Percentiles rank a stretch among this genome's conserved stretches.
These are phyloP conservation scores for Drosophila lacertosa DNA, from an alignment of 1,140 invertebrate species.

Conservation along the genomic window DNA sequence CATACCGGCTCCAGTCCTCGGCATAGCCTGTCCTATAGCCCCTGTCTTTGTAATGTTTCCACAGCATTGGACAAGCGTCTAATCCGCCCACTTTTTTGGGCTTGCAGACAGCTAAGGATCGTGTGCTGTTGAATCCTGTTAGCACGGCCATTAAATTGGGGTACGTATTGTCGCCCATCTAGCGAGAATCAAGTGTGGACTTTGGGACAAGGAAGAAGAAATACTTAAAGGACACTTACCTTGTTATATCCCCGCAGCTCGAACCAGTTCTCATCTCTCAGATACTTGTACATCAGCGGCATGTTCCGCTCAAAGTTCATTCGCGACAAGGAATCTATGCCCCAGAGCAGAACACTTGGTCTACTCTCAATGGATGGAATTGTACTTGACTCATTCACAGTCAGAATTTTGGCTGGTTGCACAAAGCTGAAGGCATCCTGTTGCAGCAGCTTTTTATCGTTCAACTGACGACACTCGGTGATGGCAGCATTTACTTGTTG, in stretches of 20 bases:
- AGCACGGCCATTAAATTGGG: slow-evolving; percentile 92
- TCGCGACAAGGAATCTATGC: slow-evolving; percentile 74
- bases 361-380: not conserved
- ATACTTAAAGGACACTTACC: slow-evolving; percentile 27
- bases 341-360: slow-evolving; percentile 68
- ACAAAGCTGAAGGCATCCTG: slow-evolving; percentile 73
- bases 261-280: slow-evolving; percentile 50
- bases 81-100: slow-evolving; percentile 84
- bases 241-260: slow-evolving; percentile 77
- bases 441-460: slow-evolving; percentile 33
- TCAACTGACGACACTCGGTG: slow-evolving; percentile 50
- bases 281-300: slow-evolving; percentile 60
- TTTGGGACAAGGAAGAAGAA: not conserved
- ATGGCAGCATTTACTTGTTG: slow-evolving; percentile 52
- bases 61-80: slow-evolving; percentile 90
- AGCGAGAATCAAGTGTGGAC: not conserved
- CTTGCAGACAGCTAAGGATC: slow-evolving; percentile 84
- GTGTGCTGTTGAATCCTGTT: slow-evolving; percentile 86
- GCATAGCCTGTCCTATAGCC: slow-evolving; percentile 91
- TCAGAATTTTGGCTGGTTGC: slow-evolving; percentile 33
- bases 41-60: slow-evolving; percentile 89
- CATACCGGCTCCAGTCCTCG: slow-evolving; percentile 90
- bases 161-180: slow-evolving; percentile 91
- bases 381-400: not conserved
- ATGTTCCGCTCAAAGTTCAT: slow-evolving; percentile 84